A percentile compares a stretch with the other conserved stretches of the same genome.
phyloP scores from a whole-genome alignment of 2,888 invertebrate genomes.

The Branchipolynoe longqiensis region DNA sequence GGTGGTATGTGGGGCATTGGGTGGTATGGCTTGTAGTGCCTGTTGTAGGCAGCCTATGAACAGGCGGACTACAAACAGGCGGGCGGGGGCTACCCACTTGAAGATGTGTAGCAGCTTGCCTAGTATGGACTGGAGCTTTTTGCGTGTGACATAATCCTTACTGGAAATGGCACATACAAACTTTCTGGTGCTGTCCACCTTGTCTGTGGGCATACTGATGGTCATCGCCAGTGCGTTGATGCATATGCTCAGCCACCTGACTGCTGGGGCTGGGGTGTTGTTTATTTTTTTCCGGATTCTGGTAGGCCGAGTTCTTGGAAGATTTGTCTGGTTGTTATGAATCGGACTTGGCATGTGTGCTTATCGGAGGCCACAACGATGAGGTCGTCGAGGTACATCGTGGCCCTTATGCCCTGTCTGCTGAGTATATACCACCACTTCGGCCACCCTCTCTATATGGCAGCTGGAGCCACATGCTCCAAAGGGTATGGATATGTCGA shows the following conservation, averaged over 20 bases:
- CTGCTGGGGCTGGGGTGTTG: not conserved
- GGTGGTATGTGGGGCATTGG: no score
- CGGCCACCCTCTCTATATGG: no score
- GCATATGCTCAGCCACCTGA: no score
- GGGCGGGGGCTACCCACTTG: no score
- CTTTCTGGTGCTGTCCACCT: no score
- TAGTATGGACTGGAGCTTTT: not conserved
- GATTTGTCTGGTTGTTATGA: not conserved
- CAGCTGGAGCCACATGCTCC: not conserved
- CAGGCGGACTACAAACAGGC: not conserved
- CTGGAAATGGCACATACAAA: not conserved
- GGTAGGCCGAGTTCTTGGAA: not conserved
- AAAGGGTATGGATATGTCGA: not conserved
- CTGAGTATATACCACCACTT: not conserved
- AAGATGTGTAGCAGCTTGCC: no score
- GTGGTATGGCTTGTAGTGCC: not conserved
- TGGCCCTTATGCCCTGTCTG: not conserved
- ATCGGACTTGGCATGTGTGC: not conserved
- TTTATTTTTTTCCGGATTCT: not conserved
- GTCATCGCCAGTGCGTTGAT: no score
- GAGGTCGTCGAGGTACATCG: not conserved
- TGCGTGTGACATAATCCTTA: not conserved
- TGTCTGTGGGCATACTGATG: not conserved
- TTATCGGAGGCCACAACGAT: not conserved
- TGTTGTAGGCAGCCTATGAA: not conserved